Conservation (phyloP, 2,797 vertebrate genomes). For the Diplodus sargus region DNA sequence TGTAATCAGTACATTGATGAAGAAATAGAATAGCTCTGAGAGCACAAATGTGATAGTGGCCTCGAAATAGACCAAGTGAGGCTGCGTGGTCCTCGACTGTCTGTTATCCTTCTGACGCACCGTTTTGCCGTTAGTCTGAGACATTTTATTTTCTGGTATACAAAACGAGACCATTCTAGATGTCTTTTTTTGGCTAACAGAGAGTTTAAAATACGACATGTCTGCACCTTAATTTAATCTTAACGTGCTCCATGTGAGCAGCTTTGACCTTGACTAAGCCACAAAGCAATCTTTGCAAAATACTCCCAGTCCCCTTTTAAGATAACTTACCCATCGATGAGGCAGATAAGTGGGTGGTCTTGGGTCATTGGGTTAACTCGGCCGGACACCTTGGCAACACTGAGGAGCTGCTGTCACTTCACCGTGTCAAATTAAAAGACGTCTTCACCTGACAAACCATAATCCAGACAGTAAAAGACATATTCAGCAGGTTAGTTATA, state of each 20-base stretch:
- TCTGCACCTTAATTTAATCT: neutral
- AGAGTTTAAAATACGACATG: neutral
- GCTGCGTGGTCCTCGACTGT: constrained; percentile 36
- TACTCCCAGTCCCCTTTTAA: neutral
- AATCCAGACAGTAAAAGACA: neutral
- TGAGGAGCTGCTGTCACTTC: constrained; percentile 31
- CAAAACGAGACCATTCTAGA: neutral
- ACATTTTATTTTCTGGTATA: neutral
- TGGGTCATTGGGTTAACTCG: constrained; percentile 54
- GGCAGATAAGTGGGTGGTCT: constrained; percentile 32
- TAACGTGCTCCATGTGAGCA: neutral
- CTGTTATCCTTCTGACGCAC: constrained; percentile 44
- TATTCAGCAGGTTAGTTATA: constrained; percentile 1
- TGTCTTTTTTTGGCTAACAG: neutral
- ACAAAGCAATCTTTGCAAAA: neutral
- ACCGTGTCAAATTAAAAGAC: constrained; percentile 15
- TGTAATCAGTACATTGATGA: constrained; percentile 82
- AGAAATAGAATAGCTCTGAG: constrained; percentile 80
- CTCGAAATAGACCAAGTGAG: constrained; percentile 81
- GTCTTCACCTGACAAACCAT: neutral
- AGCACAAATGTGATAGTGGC: constrained; percentile 79
- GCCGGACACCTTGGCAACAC: constrained; percentile 20
- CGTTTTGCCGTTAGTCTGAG: constrained; percentile 29
- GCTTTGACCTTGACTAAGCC: constrained; percentile 18
- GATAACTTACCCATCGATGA: neutral